phyloP scores from a whole-genome alignment of 2,888 invertebrate genomes.

The Magallana nippona region DNA sequence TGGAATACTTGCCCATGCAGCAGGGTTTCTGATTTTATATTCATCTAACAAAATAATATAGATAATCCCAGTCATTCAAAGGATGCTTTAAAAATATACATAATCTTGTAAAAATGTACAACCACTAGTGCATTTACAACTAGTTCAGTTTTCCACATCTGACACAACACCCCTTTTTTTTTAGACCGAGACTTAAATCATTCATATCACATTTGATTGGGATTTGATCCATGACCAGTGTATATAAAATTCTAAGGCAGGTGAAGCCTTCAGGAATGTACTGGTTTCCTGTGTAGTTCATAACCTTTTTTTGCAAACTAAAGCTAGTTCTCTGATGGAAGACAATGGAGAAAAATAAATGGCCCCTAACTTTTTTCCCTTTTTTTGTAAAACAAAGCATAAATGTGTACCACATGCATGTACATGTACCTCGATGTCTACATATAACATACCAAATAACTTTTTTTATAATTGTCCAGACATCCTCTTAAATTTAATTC shows the following conservation, averaged over 20 bases:
- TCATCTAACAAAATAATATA: too few relatives aligned
- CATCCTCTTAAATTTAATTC: too few relatives aligned
- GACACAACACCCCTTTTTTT: not conserved
- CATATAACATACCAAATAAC: not conserved
- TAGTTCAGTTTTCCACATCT: not conserved
- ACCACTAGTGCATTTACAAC: constrained; percentile 18
- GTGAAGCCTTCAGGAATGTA: constrained; percentile 11
- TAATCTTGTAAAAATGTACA: constrained; percentile 8
- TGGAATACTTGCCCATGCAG: too few relatives aligned
- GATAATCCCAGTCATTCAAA: too few relatives aligned
- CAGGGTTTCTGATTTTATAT: too few relatives aligned
- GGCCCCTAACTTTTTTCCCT: not conserved
- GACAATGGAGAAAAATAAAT: constrained; percentile 4
- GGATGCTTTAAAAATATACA: not conserved
- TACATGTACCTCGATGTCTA: not conserved
- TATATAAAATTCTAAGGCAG: not conserved
- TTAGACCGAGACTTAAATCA: not conserved
- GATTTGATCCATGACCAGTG: constrained; percentile 5
- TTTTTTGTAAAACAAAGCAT: not conserved
- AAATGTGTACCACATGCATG: not conserved
- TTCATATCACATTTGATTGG: constrained; percentile 27
- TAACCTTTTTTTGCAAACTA: not conserved
- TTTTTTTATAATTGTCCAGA: not conserved
- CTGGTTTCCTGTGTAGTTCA: not conserved
- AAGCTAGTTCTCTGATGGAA: constrained; percentile 6